These are phyloP conservation scores for Trinorchestia longiramus DNA, from an alignment of 1,140 invertebrate species.

Conservation along the genomic window DNA sequence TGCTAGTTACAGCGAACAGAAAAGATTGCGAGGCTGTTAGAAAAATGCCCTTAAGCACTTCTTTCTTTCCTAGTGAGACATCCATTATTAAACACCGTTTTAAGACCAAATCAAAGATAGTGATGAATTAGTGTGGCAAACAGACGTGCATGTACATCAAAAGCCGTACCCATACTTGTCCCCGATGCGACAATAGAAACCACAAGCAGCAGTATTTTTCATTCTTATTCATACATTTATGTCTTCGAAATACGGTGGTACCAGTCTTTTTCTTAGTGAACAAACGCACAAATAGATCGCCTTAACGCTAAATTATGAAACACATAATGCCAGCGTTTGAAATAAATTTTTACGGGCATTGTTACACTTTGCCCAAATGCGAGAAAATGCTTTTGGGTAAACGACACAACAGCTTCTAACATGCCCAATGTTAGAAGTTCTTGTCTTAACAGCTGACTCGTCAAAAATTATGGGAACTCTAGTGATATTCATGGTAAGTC, in stretches of 20 bases:
- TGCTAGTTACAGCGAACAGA: neutral
- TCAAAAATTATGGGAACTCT: no score
- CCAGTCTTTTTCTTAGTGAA: no score
- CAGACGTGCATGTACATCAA: neutral
- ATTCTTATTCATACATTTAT: neutral
- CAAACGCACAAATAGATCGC: no score
- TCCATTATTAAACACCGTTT: neutral
- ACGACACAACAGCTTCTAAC: no score
- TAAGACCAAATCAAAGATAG: neutral
- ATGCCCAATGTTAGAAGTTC: no score
- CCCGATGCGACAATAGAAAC: neutral
- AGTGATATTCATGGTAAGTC: no score
- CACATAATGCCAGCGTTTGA: no score
- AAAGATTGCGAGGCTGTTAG: neutral
- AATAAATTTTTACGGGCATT: no score
- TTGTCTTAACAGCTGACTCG: no score
- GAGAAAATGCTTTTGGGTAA: no score
- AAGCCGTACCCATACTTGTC: neutral
- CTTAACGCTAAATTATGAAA: neutral
- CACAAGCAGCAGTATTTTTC: neutral
- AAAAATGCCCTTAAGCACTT: neutral
- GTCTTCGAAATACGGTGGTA: neutral
- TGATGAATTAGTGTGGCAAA: neutral
- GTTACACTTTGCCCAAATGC: no score
- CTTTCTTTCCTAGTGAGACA: neutral